Conservation (phyloP, 2,113 vertebrate species). For the Hirundichthys speculiger region DNA sequence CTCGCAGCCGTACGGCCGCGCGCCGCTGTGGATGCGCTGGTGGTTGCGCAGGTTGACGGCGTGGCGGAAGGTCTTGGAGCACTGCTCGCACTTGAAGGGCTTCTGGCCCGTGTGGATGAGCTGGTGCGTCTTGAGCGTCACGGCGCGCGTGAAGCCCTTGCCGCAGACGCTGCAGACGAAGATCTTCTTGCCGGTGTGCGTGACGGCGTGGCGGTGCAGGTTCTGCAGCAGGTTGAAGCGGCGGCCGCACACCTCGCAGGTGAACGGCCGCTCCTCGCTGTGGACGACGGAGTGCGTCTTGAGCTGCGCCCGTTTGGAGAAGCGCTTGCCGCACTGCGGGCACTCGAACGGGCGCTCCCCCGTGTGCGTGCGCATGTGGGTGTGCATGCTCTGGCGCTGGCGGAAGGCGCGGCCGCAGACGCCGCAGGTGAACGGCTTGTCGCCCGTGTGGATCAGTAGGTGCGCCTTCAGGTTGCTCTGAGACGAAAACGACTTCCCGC, state of each 20-base stretch:
- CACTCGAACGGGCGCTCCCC: conserved; percentile 70
- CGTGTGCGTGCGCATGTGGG: conserved; percentile 63
- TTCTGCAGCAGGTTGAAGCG: conserved; percentile 78
- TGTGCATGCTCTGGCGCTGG: conserved; percentile 67
- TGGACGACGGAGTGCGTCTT: conserved; percentile 74
- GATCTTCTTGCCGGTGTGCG: conserved; percentile 69
- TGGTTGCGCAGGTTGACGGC: conserved; percentile 78
- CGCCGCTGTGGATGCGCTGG: conserved; percentile 72
- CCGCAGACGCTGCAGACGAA: conserved; percentile 70
- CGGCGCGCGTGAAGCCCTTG: conserved; percentile 77
- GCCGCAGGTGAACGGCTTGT: conserved; percentile 68
- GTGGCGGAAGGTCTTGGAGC: conserved; percentile 75
- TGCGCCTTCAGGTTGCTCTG: conserved; percentile 67
- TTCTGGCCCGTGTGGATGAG: conserved; percentile 80
- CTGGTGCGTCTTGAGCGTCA: conserved; percentile 73
- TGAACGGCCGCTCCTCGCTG: conserved; percentile 70
- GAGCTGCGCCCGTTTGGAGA: conserved; percentile 73
- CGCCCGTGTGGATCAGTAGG: conserved; percentile 61
- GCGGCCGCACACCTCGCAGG: conserved; percentile 73
- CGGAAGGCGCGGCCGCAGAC: conserved; percentile 67
- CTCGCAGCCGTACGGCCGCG: conserved; percentile 72
- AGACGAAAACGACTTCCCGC: conserved; percentile 71
- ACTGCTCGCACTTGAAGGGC: conserved; percentile 70
- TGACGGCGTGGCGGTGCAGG: conserved; percentile 72
- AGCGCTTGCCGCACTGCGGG: conserved; percentile 69